phyloP scores from a whole-genome alignment of 2,888 invertebrate genomes.

The Phanerotoma sp. region DNA sequence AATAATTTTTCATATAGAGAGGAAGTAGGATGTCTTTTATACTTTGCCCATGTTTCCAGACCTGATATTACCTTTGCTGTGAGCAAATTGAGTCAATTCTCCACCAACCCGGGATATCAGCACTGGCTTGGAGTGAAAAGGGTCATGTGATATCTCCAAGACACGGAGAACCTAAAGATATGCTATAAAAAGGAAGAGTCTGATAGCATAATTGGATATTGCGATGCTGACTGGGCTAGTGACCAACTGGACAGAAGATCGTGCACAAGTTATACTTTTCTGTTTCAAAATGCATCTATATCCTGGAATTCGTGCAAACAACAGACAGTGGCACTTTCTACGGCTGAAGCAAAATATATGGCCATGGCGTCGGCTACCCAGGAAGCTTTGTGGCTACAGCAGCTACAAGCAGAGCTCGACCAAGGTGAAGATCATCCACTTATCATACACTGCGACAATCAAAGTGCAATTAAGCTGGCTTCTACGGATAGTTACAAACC shows the following conservation, averaged over 20 bases:
- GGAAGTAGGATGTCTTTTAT: background rate
- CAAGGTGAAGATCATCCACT: too few relatives aligned
- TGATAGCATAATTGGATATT: slow-evolving; percentile 1
- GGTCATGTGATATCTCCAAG: slow-evolving; percentile 25
- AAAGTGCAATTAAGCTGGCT: background rate
- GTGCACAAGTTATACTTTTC: slow-evolving; percentile 21
- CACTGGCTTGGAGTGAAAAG: slow-evolving; percentile 25
- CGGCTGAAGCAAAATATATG: slow-evolving; percentile 17
- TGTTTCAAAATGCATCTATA: slow-evolving; percentile 8
- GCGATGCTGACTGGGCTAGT: slow-evolving; percentile 24
- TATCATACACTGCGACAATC: background rate
- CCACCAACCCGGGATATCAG: slow-evolving; percentile 2
- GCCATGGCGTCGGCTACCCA: slow-evolving; percentile 2
- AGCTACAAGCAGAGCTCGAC: background rate
- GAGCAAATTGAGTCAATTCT: slow-evolving; percentile 8
- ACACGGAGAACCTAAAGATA: slow-evolving; percentile 12
- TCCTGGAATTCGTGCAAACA: slow-evolving; percentile 26
- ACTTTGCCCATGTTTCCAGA: background rate
- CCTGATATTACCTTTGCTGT: slow-evolving; percentile 6
- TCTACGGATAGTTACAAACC: background rate
- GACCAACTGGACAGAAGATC: slow-evolving; percentile 16
- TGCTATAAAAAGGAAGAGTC: background rate
- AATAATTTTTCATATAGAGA: background rate
- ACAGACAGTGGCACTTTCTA: slow-evolving; percentile 21
- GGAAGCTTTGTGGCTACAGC: background rate